Evolutionary conservation across 2,113 vertebrate genomes (phyloP).

Genomic region (Coregonus clupeaformis): DNA sequence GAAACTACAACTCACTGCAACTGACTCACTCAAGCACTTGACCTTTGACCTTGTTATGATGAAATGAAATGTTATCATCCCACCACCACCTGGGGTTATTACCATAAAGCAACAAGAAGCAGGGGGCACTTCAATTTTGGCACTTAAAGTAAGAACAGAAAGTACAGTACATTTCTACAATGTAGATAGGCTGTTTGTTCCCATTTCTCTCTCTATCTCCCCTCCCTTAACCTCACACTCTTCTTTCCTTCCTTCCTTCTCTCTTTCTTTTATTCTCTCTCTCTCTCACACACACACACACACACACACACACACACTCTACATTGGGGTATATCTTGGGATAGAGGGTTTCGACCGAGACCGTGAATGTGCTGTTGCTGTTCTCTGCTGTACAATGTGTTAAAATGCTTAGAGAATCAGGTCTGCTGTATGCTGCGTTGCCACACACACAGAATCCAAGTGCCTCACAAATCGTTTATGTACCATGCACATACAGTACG

Average conservation of each 20-base stretch:
- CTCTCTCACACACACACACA: neutral
- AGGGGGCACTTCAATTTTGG: slow-evolving; percentile 9
- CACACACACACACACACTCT: neutral
- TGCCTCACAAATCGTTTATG: slow-evolving; percentile 20
- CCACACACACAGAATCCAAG: slow-evolving; percentile 2
- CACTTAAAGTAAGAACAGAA: neutral
- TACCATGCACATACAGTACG: neutral
- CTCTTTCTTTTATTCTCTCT: neutral
- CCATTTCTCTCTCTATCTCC: neutral
- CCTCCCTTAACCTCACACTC: neutral
- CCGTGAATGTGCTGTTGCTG: slow-evolving; percentile 30
- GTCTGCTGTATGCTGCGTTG: slow-evolving; percentile 6
- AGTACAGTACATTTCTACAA: neutral
- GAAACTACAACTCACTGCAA: slow-evolving; percentile 35
- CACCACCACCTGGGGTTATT: neutral
- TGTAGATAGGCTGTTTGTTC: neutral
- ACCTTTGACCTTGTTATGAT: slow-evolving; percentile 4
- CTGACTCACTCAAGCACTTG: neutral
- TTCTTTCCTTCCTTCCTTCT: neutral
- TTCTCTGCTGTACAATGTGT: slow-evolving; percentile 37
- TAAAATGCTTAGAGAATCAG: slow-evolving; percentile 37
- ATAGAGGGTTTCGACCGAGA: slow-evolving; percentile 24
- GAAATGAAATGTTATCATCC: neutral
- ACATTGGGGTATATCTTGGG: slow-evolving; percentile 1
- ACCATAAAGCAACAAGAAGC: neutral